Conservation (phyloP, 2,888 invertebrate species). For the Phortica magna region DNA sequence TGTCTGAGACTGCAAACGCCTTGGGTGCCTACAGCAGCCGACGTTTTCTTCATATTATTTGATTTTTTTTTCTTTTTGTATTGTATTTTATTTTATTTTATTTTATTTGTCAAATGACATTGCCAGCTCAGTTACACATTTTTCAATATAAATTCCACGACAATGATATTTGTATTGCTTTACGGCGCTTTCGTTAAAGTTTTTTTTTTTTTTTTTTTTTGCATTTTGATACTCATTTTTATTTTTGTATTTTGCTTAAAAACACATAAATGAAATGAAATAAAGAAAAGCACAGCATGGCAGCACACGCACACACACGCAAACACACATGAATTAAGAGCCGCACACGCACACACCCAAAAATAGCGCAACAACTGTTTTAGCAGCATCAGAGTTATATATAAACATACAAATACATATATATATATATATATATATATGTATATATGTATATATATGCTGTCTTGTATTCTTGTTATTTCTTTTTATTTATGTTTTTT, state of each 20-base stretch:
- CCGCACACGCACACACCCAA: slow-evolving; percentile 48
- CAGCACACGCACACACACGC: neutral
- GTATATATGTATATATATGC: too few relatives aligned
- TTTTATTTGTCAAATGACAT: neutral
- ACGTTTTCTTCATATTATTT: neutral
- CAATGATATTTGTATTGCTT: slow-evolving; percentile 9
- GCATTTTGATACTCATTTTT: slow-evolving; percentile 5
- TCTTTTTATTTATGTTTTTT: slow-evolving; percentile 23
- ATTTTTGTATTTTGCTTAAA: slow-evolving; percentile 17
- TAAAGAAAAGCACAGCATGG: slow-evolving; percentile 44
- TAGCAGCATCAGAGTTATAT: slow-evolving; percentile 17
- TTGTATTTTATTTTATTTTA: too few relatives aligned
- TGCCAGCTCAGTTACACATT: neutral
- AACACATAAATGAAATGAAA: slow-evolving; percentile 38
- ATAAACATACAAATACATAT: neutral
- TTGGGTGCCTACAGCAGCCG: neutral
- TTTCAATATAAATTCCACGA: slow-evolving; percentile 6
- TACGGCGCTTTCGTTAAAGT: neutral
- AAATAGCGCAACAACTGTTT: slow-evolving; percentile 21
- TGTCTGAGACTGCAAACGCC: neutral
- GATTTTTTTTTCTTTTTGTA: too few relatives aligned
- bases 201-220: neutral
- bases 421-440: too few relatives aligned
- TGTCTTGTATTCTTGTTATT: neutral
- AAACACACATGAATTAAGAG: slow-evolving; percentile 36